Base-by-base conservation (phyloP, 2,888 invertebrate genomes). In the Melanchra persicariae region DNA sequence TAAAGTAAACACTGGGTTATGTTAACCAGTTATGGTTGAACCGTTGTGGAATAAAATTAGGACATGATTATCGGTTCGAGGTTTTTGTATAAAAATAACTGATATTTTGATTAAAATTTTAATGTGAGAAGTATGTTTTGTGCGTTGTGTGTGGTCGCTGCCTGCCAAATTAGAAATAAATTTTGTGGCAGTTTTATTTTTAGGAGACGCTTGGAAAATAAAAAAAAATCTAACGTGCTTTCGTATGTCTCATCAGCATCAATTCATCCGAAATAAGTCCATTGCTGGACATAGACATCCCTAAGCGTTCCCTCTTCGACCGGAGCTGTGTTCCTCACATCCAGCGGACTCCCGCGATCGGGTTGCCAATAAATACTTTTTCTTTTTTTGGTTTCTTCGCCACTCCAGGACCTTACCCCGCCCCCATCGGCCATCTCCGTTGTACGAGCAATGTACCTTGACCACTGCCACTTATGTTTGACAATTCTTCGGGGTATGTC, bases 1-100 rank as follows among this genome's bases (percentile, higher is more conserved):
- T 83, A 82, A 83, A 65, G 74, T 87, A 89, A 90, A 90, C 91
- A 89, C 30, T 64, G 68, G 65, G 34, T 62, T 65, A 51, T 49
- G 43, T 49, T 40, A 70, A 72, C 86, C 81, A 82, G 71, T 62
- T 45, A 62, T 57, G 24, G 15, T 66, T 74, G 81, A 80, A 57
- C 74, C 63, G 47, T 66, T 75, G 26, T 60, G 19, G 2, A 49
- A 60, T 58, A 12, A 22, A 47, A 69, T 64, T 74, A 68, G 51
- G 55, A 51, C 19, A 26, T 24, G 5, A 40, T 34, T 57, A 49
- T 61, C 30, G 45, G 26, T 61, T 51, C 22, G 37, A 66, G 49
- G 34, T 34, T 77, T 43, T 52, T 0, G 43, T 55, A 54, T 66
- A 66, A 60, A 78, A 67, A 64, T 67, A 63, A 47, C 37, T 43